A percentile compares a stretch with the other conserved stretches of the same genome.
Evolutionary conservation across 2,888 invertebrate genomes (phyloP).

Genomic region (Salticus scenicus): DNA sequence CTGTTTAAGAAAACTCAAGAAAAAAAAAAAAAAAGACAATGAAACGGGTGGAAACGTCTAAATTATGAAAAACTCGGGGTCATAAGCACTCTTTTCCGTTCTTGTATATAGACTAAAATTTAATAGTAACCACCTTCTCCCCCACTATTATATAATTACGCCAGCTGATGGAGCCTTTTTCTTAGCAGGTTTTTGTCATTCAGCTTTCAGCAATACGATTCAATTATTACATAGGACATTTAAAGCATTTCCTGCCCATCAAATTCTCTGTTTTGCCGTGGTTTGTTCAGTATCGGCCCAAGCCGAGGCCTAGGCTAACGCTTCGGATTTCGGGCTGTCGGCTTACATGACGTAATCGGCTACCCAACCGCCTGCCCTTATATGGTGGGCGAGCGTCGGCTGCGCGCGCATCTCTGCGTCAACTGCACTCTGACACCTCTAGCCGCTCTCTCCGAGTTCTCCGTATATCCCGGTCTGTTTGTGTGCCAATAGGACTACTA

Average conservation of each 20-base stretch:
- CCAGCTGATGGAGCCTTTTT: too few relatives aligned
- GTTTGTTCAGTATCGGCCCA: slow-evolving; percentile 4
- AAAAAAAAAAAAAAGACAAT: too few relatives aligned
- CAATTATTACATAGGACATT: neutral
- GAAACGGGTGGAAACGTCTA: too few relatives aligned
- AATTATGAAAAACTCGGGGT: too few relatives aligned
- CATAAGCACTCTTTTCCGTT: too few relatives aligned
- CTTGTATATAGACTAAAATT: too few relatives aligned
- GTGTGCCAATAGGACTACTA: slow-evolving; percentile 53
- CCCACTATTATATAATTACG: too few relatives aligned
- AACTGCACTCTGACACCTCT: slow-evolving; percentile 53
- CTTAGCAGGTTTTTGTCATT: too few relatives aligned
- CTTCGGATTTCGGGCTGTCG: slow-evolving; percentile 57
- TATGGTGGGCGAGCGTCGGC: slow-evolving; percentile 65
- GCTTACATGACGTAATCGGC: slow-evolving; percentile 61
- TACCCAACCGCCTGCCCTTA: slow-evolving; percentile 64
- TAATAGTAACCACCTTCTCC: too few relatives aligned
- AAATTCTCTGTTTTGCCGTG: neutral
- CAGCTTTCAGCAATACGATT: too few relatives aligned
- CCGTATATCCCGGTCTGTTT: slow-evolving; percentile 14
- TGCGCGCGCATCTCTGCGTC: slow-evolving; percentile 69
- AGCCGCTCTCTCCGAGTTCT: slow-evolving; percentile 13
- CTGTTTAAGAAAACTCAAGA: too few relatives aligned
- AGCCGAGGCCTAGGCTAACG: slow-evolving; percentile 32
- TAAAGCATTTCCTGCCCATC: slow-evolving; percentile 6